Conservation (phyloP, 2,113 vertebrate species). For the Spea multiplicata region DNA sequence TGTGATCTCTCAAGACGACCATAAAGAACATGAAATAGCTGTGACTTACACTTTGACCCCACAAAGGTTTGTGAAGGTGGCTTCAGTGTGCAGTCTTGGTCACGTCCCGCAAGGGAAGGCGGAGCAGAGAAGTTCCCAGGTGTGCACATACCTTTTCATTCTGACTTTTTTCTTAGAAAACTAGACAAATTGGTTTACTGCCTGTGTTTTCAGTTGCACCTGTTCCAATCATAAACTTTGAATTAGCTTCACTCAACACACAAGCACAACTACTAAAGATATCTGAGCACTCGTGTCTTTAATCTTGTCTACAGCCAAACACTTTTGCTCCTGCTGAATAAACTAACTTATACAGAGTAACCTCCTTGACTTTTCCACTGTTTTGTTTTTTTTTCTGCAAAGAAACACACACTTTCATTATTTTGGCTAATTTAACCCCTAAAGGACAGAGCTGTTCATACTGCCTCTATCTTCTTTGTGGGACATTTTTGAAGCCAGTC, state of each 20-base stretch:
- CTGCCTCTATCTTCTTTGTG: no score
- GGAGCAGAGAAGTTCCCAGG: not conserved
- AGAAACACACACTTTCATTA: not conserved
- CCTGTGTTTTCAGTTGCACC: conserved; percentile 17
- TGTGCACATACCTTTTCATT: not conserved
- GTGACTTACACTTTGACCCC: no score
- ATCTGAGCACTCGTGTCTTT: conserved; percentile 27
- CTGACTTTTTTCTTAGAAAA: not conserved
- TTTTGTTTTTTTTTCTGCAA: not conserved
- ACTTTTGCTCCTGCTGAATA: conserved; percentile 9
- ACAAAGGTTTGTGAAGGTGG: no score
- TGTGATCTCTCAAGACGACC: no score
- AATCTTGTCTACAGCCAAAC: conserved; percentile 16
- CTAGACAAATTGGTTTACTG: conserved; percentile 9
- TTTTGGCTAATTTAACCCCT: no score
- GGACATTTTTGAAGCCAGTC: no score
- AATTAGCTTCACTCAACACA: conserved; percentile 22
- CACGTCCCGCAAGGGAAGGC: no score
- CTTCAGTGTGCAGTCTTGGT: no score
- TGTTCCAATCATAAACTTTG: conserved; percentile 35
- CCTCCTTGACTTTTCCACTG: conserved; percentile 1
- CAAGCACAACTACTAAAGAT: conserved; percentile 9
- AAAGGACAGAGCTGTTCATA: no score
- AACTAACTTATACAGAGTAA: conserved; percentile 25
- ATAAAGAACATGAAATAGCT: no score